These are phyloP conservation scores for Chironomus tepperi DNA, from an alignment of 1,140 invertebrate species.

Conservation along the genomic window DNA sequence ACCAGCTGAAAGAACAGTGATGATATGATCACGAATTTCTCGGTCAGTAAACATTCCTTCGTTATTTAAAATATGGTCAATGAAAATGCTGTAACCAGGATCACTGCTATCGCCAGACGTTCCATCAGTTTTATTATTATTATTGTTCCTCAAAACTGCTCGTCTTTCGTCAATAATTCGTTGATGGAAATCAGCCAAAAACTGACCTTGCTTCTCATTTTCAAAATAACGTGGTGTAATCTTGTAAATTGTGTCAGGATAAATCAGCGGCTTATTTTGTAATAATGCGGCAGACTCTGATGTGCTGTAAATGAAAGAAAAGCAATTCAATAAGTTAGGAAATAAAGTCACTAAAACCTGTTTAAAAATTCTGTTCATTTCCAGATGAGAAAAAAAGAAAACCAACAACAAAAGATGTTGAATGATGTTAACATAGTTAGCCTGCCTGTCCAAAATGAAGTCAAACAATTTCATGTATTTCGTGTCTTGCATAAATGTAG, in stretches of 20 bases:
- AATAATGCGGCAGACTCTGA: not conserved
- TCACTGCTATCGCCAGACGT: not conserved
- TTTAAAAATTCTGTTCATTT: too few relatives aligned
- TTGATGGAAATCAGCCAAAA: constrained; percentile 8
- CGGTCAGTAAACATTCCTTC: not conserved
- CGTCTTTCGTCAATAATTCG: constrained; percentile 6
- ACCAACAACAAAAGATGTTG: not conserved
- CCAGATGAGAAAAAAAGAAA: not conserved
- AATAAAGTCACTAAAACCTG: too few relatives aligned
- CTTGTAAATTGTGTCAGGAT: constrained; percentile 7
- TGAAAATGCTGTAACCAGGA: constrained; percentile 9
- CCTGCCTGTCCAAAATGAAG: not conserved
- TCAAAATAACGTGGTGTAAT: constrained; percentile 5
- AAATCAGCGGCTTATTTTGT: not conserved
- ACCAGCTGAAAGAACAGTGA: constrained; percentile 1
- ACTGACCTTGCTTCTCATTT: not conserved
- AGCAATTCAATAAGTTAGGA: too few relatives aligned
- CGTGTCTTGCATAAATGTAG: not conserved
- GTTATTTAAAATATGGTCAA: constrained; percentile 19
- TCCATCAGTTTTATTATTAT: not conserved
- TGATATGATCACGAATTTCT: not conserved
- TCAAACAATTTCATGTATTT: not conserved
- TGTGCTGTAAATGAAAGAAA: not conserved
- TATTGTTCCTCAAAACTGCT: not conserved
- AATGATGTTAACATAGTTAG: not conserved